Conservation (phyloP, 2,797 vertebrate genomes). For the Leptatherina wallacei region DNA sequence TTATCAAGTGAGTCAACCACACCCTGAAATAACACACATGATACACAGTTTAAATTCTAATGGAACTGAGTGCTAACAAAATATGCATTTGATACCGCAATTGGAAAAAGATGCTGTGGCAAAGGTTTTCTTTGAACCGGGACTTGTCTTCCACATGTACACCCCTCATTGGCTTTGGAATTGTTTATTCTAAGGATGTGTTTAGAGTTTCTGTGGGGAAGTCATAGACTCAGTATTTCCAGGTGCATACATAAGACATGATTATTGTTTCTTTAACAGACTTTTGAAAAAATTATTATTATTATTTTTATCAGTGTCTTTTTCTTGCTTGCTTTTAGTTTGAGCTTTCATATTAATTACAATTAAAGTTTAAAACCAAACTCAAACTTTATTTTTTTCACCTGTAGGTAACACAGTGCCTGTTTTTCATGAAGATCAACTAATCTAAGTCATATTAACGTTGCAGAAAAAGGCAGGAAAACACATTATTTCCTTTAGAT, state of each 20-base stretch:
- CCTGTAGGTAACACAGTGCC: neutral
- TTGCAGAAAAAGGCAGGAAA: neutral
- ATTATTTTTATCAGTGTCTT: neutral
- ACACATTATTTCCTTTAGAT: constrained; percentile 20
- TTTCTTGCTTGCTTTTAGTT: constrained; percentile 6
- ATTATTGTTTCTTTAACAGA: neutral
- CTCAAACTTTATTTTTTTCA: neutral
- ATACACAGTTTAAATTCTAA: neutral
- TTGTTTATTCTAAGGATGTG: neutral
- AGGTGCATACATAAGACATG: neutral
- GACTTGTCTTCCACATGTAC: neutral
- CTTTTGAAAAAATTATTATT: neutral
- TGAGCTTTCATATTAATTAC: neutral
- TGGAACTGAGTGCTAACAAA: neutral
- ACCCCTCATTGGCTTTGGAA: neutral
- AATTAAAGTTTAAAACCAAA: neutral
- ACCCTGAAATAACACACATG: neutral
- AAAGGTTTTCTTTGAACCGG: neutral
- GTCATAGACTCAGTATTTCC: neutral
- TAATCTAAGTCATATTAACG: neutral
- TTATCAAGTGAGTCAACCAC: constrained; percentile 92
- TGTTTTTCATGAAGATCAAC: neutral
- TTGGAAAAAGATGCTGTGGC: constrained; percentile 9
- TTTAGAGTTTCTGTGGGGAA: neutral
- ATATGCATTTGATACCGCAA: constrained; percentile 1